Conservation (phyloP, 2,113 vertebrate genomes). For the Grammomys surdaster region DNA sequence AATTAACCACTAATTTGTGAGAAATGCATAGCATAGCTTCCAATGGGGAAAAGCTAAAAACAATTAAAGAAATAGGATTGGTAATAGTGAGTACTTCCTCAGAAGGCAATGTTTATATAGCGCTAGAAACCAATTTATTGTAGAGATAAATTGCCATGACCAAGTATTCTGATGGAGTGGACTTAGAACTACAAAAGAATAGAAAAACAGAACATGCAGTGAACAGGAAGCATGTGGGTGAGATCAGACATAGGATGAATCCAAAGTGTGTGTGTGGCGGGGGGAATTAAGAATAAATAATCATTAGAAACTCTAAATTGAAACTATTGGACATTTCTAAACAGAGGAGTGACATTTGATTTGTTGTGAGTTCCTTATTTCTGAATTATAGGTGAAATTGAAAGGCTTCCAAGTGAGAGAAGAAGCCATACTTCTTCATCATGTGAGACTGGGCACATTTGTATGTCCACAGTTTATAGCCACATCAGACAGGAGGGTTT, state of each 20-base stretch:
- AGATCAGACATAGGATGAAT: not conserved
- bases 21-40: not conserved
- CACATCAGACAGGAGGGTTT: not conserved
- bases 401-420: not conserved
- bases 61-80: not conserved
- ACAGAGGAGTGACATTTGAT: not conserved
- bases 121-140: not conserved
- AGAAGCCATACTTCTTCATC: rapidly evolving
- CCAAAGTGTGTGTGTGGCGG: not conserved
- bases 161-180: not conserved
- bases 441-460: not conserved
- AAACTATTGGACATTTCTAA: not conserved
- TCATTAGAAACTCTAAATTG: not conserved
- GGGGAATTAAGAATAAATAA: too few relatives aligned
- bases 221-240: not conserved
- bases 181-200: not conserved
- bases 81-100: not conserved
- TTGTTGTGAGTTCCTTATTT: not conserved
- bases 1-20: not conserved
- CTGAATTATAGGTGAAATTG: not conserved
- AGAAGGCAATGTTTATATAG: not conserved
- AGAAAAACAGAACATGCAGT: not conserved
- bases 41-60: not conserved
- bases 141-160: not conserved
- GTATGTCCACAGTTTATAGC: not conserved